phyloP scores from a whole-genome alignment of 2,888 invertebrate species.

The Pseudanteris insignis region DNA sequence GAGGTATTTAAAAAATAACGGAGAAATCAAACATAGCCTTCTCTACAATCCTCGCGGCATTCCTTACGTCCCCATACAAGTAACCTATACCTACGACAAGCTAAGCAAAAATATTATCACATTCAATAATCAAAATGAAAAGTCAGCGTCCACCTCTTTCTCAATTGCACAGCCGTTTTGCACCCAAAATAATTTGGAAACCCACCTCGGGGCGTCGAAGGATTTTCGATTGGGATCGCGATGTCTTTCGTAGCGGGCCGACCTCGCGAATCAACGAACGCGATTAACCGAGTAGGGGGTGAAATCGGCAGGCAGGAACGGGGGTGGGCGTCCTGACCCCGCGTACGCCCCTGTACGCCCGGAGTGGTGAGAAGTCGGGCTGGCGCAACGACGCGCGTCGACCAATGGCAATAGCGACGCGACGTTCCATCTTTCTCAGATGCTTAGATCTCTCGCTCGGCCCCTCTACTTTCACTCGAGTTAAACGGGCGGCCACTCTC shows the following conservation, averaged over 20 bases:
- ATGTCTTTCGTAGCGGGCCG: constrained; percentile 32
- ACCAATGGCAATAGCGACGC: constrained; percentile 47
- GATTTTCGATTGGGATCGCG: constrained; percentile 40
- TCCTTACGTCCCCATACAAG: too few relatives aligned
- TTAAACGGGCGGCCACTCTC: constrained; percentile 30
- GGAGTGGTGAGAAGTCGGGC: constrained; percentile 45
- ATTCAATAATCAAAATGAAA: too few relatives aligned
- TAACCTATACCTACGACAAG: too few relatives aligned
- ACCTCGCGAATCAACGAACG: constrained; percentile 45
- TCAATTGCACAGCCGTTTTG: constrained; percentile 4
- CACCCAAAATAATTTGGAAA: constrained; percentile 32
- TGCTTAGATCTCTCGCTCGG: constrained; percentile 49
- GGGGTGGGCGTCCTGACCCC: constrained; percentile 59
- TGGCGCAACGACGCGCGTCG: constrained; percentile 39
- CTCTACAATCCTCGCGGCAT: too few relatives aligned
- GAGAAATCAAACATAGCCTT: too few relatives aligned
- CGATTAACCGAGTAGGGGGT: constrained; percentile 41
- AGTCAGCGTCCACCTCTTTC: constrained; percentile 5
- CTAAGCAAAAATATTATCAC: too few relatives aligned
- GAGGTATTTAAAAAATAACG: too few relatives aligned
- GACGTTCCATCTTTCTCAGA: constrained; percentile 49
- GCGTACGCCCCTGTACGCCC: constrained; percentile 59
- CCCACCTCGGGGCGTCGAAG: constrained; percentile 35
- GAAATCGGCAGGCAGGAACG: constrained; percentile 46
- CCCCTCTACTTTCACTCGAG: constrained; percentile 61